Evolutionary conservation across 2,888 invertebrate genomes (phyloP), one percentile per base, ranked within the genome.

Genomic region (Mythimna ferrago): DNA sequence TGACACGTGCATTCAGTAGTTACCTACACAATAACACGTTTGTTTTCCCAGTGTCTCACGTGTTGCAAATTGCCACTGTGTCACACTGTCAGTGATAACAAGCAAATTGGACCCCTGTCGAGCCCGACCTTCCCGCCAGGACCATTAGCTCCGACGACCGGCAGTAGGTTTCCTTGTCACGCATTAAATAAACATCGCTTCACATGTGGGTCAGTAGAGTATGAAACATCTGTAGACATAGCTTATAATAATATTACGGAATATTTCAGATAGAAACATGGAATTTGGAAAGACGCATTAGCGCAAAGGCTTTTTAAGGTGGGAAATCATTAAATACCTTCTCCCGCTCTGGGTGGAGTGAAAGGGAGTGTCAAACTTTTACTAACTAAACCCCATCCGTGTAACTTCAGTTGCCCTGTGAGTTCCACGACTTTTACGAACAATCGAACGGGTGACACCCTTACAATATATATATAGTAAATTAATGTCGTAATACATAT

Each of bases 91-190:
- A 62, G 64, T 58, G 64, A 51, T 53, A 79, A 66, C 67, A 54
- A 74, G 66, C 44, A 35, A 71, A 73, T 64, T 66, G 66, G 62
- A 51, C 71, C 81, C 76, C 58, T 57, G 48, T 74, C 66, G 21
- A 56, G 73, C 44, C 6, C 53, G 73, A 73, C 76, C 78, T 82
- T 80, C 64, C 67, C 58, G 71, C 38, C 60, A 60, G 38, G 48
- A 53, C 54, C 66, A 81, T 72, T 85, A 62, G 61, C 64, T 70
- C 14, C 38, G 60, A 70, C 62, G 78, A 41, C 72, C 64, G 75
- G 41, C 60, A 53, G 48, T 16, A 7, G 11, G 70, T 60, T 60
- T 78, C 78, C 81, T 74, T 63, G 65, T 58, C 71, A 67, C 74
- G 38, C 66, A 57, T 38, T 74, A 64, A 71, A 80, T 66, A 74